These are phyloP conservation scores for Morone saxatilis DNA, from an alignment of 2,113 vertebrate species.

Conservation along the genomic window DNA sequence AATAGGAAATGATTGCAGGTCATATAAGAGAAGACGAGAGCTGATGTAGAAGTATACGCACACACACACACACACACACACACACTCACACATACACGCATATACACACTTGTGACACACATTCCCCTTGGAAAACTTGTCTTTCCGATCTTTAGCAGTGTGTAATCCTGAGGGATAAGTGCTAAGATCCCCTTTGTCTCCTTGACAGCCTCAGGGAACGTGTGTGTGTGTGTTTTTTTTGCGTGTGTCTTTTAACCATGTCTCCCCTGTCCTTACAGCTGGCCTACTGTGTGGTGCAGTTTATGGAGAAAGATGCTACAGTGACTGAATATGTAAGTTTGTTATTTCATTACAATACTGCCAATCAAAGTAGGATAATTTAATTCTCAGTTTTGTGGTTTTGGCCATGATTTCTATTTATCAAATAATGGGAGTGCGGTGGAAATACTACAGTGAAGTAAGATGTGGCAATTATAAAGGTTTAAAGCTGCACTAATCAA, in stretches of 20 bases:
- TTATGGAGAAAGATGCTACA: constrained; percentile 94
- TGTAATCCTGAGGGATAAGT: constrained; percentile 70
- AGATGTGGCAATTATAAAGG: background rate
- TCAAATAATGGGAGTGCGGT: no score
- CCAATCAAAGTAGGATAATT: background rate
- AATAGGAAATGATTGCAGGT: constrained; percentile 38
- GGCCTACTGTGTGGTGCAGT: constrained; percentile 95
- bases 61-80: constrained; percentile 9
- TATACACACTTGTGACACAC: constrained; percentile 24
- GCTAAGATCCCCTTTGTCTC: constrained; percentile 61
- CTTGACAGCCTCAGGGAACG: constrained; percentile 52
- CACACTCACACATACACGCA: constrained; percentile 8
- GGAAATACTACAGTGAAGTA: no score
- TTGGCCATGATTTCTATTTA: background rate
- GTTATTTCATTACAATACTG: background rate
- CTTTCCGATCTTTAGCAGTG: constrained; percentile 64
- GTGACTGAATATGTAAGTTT: constrained; percentile 92
- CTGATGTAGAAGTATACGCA: constrained; percentile 21
- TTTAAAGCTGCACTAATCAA: background rate
- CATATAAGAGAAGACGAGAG: constrained; percentile 38
- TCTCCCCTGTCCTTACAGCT: constrained; percentile 80
- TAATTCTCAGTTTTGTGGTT: background rate
- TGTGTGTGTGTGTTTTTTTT: constrained; percentile 29
- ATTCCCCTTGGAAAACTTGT: constrained; percentile 60
- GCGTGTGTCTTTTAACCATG: constrained; percentile 18